Evolutionary conservation across 2,113 vertebrate genomes (phyloP), one percentile per base, ranked within the genome.

Genomic region (Stigmatopora argus): DNA sequence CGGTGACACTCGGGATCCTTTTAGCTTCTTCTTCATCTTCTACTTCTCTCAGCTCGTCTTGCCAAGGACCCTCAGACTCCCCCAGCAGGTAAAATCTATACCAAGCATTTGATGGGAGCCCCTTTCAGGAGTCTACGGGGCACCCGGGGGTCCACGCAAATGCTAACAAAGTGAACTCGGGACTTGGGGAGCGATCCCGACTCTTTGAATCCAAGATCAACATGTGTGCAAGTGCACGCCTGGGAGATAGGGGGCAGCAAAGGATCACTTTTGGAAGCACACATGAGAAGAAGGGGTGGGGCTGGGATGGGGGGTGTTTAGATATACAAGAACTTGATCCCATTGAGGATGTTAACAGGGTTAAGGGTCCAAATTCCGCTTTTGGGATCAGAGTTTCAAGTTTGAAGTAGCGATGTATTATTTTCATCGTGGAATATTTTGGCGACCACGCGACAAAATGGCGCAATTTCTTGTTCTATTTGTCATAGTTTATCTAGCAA

Each of bases 1-100:
- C 88, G 76, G 64, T 49, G 89, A 84, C 83, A 86, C 76, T 83
- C 83, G 74, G 19, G 79, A 87, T 87, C 86, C 90, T 91, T 90
- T 90, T 89, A 90, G 87, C 86, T 91, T 90, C 86, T 89, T 90
- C 89, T 53, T 53, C 12, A 12, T 53, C 51, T 53, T 21, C 7
- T 19, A 21, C 51, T 23, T 53, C 21, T 53, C 86, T 87, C 87
- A 90, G 87, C 86, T 90, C 90, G 90, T 89, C 90, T 89, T 91
- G 90, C 84, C 84, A 90, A 90, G 86, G 87, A 89, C 86, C 89
- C 90, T 15, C 14, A 14, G 12, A 89, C 86, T 81, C 86, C 87
- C 87, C 86, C 88, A 14, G 88, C 79, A 90, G 90, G 89, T 90
- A 90, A 91, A 90, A 89, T 90, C 89, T 86, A 90, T 89, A 90